Base-by-base conservation (phyloP, 1,140 invertebrate species). In the Drosophila kanapiae region DNA sequence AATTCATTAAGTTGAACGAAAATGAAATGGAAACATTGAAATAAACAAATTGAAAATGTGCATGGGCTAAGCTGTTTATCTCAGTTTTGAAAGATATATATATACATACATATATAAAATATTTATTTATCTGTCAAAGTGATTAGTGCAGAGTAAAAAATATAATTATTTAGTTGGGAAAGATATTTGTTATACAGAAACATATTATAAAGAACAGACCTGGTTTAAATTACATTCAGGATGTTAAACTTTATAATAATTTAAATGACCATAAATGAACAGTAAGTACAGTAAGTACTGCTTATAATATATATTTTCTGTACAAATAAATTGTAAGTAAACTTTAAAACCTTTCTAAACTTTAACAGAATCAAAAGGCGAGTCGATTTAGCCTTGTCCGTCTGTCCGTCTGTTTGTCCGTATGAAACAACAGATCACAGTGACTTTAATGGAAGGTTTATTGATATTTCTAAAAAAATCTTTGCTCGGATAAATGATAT, bases 1-100 rank as follows among this genome's bases (percentile, higher is more conserved):
- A 78, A 76, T 81, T 81, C 69, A 85, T 85, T 81, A 84, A 69
- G 72, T 68, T 68, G 43, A 57, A 67, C 56, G 35, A 38, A 78
- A 81, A 64, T 62, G 61, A 43, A 67, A 67, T 62, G 61, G 40
- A 71, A 71, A 54, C 40, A 59, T 38, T 47, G 49, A 64, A 64
- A 72, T 47, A 65, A 68, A 74, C 47, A 62, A 62, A 59, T 75
- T 48, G 53, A 40, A 67, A 58, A 57, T 71, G 23, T 33, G 42
- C 16, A n/a, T 7, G 13, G 61, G 33, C 23, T 65, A 49, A 38
- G 40, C 61, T 49, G 60, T 8, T 53, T 40, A 69, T 78, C 38
- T 48, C 33, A 38, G 82, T 62, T 47, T n/a, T 29, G 7, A 4
- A 14, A 37, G 56, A 54, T 18, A 37, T 9, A 11, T 4, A 18